phyloP scores from a whole-genome alignment of 53 echinoderm and acorn worm species.

The Patiria pectinifera region DNA sequence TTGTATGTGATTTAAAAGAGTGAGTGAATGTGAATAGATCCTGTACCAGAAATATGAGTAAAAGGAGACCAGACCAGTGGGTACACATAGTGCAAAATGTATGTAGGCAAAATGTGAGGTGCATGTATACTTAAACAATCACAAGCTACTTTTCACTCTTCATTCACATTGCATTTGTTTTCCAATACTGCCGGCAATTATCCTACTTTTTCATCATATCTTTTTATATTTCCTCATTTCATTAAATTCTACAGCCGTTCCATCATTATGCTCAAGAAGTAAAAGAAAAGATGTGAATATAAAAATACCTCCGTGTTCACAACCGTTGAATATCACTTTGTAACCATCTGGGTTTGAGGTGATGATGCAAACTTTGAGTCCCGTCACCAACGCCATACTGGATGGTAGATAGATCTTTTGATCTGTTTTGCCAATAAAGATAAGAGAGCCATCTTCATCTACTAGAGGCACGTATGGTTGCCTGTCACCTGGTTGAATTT shows the following conservation, averaged over 20 bases:
- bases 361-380: background rate
- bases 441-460: background rate
- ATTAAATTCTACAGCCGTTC: too few relatives aligned
- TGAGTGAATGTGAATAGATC: too few relatives aligned
- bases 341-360: background rate
- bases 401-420: background rate
- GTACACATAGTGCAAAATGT: too few relatives aligned
- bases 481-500: background rate
- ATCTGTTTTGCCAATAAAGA: background rate
- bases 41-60: too few relatives aligned
- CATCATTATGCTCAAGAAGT: too few relatives aligned
- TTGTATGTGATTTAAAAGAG: too few relatives aligned
- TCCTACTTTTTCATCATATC: too few relatives aligned
- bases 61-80: too few relatives aligned
- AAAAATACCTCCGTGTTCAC: background rate
- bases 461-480: background rate
- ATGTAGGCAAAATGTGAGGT: too few relatives aligned
- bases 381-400: background rate
- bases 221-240: too few relatives aligned
- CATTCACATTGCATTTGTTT: background rate
- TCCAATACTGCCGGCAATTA: background rate
- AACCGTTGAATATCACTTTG: constrained; percentile 16
- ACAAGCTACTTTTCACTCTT: background rate
- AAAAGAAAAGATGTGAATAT: too few relatives aligned
- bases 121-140: too few relatives aligned